A percentile compares a stretch with the other conserved stretches of the same genome.
phyloP scores from a whole-genome alignment of 2,113 vertebrate genomes.

The Ceuthmochares aereus region DNA sequence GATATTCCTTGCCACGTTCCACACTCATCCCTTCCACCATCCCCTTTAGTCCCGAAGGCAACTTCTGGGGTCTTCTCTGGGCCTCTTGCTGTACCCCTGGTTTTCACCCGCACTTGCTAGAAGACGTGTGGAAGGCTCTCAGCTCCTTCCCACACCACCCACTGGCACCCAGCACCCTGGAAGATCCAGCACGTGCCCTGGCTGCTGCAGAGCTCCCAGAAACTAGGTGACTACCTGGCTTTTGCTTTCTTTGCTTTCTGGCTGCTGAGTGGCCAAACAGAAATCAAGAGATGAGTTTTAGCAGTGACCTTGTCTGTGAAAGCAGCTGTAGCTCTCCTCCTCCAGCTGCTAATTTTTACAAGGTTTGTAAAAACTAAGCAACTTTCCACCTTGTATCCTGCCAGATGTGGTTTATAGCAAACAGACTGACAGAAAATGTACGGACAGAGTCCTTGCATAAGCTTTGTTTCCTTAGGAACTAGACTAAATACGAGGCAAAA shows the following conservation, averaged over 20 bases:
- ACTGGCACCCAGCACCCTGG: neutral
- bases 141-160: neutral
- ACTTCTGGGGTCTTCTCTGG: neutral
- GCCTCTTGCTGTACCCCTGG: no score
- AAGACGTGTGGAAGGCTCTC: neutral
- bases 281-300: neutral
- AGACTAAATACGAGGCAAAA: neutral
- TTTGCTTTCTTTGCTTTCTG: neutral
- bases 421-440: neutral
- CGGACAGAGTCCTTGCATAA: neutral
- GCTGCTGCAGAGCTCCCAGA: neutral
- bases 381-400: neutral
- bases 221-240: accelerated
- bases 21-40: neutral
- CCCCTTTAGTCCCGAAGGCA: neutral
- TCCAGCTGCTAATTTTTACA: neutral
- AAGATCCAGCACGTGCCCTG: accelerated
- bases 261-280: neutral
- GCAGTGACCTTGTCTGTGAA: neutral
- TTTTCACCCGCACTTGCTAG: neutral
- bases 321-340: neutral
- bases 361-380: neutral
- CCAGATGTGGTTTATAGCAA: neutral
- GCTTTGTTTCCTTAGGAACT: neutral
- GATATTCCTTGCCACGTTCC: neutral